Evolutionary conservation across 1,140 invertebrate species (phyloP), one percentile per base, ranked within the genome.

Genomic region (Portunus trituberculatus): DNA sequence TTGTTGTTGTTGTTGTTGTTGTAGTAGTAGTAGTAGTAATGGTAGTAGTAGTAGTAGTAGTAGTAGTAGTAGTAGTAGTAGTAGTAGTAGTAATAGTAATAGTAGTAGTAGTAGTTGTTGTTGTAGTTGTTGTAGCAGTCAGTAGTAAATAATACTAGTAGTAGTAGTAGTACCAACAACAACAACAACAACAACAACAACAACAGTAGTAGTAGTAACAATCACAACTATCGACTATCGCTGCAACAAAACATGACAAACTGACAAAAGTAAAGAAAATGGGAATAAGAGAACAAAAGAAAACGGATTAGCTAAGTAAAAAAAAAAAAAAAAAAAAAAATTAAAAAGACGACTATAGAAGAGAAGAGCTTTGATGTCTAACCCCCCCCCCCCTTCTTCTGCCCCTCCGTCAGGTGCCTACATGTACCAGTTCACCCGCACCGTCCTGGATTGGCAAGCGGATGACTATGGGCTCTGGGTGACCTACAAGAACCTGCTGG

Each of bases 371-470:
- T 20, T 90, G 16, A 31, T 45, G 39, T 2, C 1, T 39, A 39
- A 39, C 39, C 1, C 39, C 6, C 39, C 14, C 45, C 67, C 8
- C 25, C 16, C 52, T 39, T 45, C 14, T 25, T 83, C 12, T 76
- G 20, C 48, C 59, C 32, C 32, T 90, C 48, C 32, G 7, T 7
- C 94, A 95, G 94, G 94, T 16, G 94, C 94, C 83, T 95, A 95
- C 94, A 95, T 95, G 94, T 95, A 95, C 59, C 91, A 92, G 91
- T 95, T 95, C 94, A 92, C 94, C 29, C 83, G 94, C 10, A 91
- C 92, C 31, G 94, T 95, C 10, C 48, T 95, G 4, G 46, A 89
- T 84, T 95, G 94, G 94, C 45, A 95, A 46, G 94, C 94, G 0
- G 25, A 46, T 0, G 94, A 95, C 59, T 95, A 95, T 10, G 94